A percentile compares a stretch with the other conserved stretches of the same genome.
phyloP scores from a whole-genome alignment of 2,888 invertebrate species.

The Hemistola chrysoprasaria region DNA sequence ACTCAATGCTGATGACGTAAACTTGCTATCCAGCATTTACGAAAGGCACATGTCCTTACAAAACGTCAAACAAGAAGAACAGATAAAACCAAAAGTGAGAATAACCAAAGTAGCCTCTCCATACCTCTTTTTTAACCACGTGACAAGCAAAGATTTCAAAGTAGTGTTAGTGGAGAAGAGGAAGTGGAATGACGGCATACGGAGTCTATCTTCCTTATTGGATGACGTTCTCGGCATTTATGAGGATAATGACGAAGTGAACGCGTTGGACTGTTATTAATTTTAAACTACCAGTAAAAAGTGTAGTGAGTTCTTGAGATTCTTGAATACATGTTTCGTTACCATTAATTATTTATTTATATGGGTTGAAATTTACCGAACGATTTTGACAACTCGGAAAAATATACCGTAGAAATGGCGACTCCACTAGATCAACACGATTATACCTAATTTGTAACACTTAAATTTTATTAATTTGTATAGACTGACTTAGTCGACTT shows the following conservation, averaged over 20 bases:
- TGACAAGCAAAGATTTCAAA: constrained; percentile 83
- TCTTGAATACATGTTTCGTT: constrained; percentile 14
- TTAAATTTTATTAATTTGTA: too few species aligned
- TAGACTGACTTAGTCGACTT: too few species aligned
- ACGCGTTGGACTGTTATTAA: constrained; percentile 88
- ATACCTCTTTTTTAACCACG: constrained; percentile 81
- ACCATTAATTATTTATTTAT: too few species aligned
- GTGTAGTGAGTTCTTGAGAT: constrained; percentile 5
- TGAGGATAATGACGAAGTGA: constrained; percentile 75
- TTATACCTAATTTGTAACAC: too few species aligned
- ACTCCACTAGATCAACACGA: too few species aligned
- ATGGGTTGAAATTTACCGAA: too few species aligned
- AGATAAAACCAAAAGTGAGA: constrained; percentile 44
- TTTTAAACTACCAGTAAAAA: constrained; percentile 24
- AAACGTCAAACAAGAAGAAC: constrained; percentile 44
- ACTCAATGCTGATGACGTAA: constrained; percentile 83
- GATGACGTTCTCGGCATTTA: constrained; percentile 88
- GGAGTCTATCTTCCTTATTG: constrained; percentile 86
- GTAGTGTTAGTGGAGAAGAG: constrained; percentile 81
- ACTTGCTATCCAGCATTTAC: constrained; percentile 83
- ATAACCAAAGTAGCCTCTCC: constrained; percentile 66
- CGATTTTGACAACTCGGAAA: too few species aligned
- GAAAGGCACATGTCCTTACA: constrained; percentile 71
- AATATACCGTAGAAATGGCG: too few species aligned
- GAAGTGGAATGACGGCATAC: constrained; percentile 85